Evolutionary conservation across 1,140 invertebrate genomes (phyloP), one percentile per base, ranked within the genome.

Genomic region (Tribolium castaneum): DNA sequence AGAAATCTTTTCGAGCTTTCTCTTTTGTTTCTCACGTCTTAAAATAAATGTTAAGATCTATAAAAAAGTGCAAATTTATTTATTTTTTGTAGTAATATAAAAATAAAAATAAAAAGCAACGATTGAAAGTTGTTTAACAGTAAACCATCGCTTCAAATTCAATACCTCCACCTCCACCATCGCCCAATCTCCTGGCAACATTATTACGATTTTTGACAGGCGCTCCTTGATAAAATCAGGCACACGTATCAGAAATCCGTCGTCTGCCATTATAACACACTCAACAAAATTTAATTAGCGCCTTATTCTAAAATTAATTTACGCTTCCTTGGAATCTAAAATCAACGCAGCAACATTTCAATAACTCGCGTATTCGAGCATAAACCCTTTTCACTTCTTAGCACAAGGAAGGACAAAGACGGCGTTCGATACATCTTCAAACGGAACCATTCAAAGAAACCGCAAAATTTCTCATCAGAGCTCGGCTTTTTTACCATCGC

Each of bases 361-460:
- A 66, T 66, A 66, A 66, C 59, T 66, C 59, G 59, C 59, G 25
- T 72, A 72, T 72, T 52, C 50, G 50, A 51, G 50, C 50, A 72
- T 72, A 35, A 52, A 72, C 0, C 70, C 50, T 51, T 72, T 72
- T 72, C 70, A 52, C 70, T 72, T 50, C 14, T 25, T 54, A 12
- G 30, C 66, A 14, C 66, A 49, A 22, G 22, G 6, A 82, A 70
- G 59, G 54, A 81, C 79, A 80, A 72, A 80, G 77, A 82, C 66
- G 75, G 75, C 76, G 79, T 73, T 70, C 79, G 77, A 83, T 83
- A 79, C 79, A 79, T 77, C 75, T 80, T 82, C 81, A 82, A 82
- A 82, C 77, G 80, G 54, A 71, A 77, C 79, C 52, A 79, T 80
- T 83, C 81, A 84, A 84, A 83, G 81, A 79, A 82, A 84, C 83